phyloP scores from a whole-genome alignment of 2,113 vertebrate species.

The Grammomys surdaster region DNA sequence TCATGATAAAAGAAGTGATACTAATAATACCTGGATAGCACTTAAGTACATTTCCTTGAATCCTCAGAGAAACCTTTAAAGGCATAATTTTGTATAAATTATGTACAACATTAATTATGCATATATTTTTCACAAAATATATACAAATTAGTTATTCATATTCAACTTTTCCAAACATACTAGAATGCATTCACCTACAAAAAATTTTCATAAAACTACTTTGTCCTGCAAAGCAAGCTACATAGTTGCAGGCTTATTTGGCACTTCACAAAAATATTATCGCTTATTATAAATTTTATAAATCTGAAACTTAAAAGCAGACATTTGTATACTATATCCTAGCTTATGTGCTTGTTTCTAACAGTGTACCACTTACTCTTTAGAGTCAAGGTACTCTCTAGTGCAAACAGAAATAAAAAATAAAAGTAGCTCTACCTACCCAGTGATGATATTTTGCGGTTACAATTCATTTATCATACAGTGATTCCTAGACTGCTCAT shows the following conservation, averaged over 20 bases:
- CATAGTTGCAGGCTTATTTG: background rate
- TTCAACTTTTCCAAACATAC: background rate
- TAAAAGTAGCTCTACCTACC: constrained; percentile 32
- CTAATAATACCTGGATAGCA: background rate
- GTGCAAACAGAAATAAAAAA: constrained; percentile 65
- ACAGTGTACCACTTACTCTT: constrained; percentile 49
- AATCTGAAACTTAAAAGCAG: constrained; percentile 31
- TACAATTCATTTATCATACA: constrained; percentile 59
- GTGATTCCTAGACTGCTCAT: constrained; percentile 47
- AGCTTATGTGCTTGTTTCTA: background rate
- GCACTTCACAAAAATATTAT: constrained; percentile 4
- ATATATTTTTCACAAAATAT: background rate
- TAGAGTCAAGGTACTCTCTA: constrained; percentile 41
- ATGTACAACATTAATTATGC: background rate
- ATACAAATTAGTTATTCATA: background rate
- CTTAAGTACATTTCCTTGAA: background rate
- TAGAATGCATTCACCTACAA: background rate
- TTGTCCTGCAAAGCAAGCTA: background rate
- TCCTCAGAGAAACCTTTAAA: background rate
- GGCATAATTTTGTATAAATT: background rate
- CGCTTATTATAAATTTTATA: constrained; percentile 43
- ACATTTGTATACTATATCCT: background rate
- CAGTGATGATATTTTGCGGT: constrained; percentile 17
- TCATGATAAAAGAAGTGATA: background rate
- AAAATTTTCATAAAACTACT: constrained; percentile 3